Conservation (phyloP, 1,140 invertebrate species). For the Lycorma delicatula region DNA sequence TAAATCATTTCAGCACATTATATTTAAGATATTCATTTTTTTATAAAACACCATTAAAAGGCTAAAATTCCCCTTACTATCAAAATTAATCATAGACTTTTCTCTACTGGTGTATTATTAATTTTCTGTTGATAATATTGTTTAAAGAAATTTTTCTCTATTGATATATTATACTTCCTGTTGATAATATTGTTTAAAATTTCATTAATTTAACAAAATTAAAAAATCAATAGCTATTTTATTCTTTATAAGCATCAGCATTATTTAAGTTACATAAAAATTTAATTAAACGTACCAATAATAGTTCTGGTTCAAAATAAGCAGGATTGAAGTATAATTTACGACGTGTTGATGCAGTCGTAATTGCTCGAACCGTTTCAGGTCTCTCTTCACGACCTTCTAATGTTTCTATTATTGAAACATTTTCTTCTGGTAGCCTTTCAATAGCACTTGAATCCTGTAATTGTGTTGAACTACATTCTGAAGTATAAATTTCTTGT, state of each 20-base stretch:
- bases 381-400: constrained; percentile 50
- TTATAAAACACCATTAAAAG: too few species aligned
- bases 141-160: background rate
- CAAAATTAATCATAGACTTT: too few species aligned
- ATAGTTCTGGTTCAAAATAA: constrained; percentile 74
- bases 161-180: background rate
- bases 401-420: constrained; percentile 71
- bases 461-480: background rate
- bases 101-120: too few species aligned
- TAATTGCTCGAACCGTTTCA: constrained; percentile 51
- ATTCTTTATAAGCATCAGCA: background rate
- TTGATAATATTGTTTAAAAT: background rate
- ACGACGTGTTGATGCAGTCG: constrained; percentile 52
- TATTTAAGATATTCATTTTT: too few species aligned
- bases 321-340: constrained; percentile 82
- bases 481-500: background rate
- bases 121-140: too few species aligned
- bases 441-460: constrained; percentile 48
- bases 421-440: constrained; percentile 68
- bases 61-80: too few species aligned
- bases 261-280: background rate
- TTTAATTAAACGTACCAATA: constrained; percentile 52
- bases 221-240: background rate
- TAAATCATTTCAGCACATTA: too few species aligned
- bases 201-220: background rate